Base-by-base conservation (phyloP, 2,113 vertebrate genomes). In the Leptodactylus fuscus region DNA sequence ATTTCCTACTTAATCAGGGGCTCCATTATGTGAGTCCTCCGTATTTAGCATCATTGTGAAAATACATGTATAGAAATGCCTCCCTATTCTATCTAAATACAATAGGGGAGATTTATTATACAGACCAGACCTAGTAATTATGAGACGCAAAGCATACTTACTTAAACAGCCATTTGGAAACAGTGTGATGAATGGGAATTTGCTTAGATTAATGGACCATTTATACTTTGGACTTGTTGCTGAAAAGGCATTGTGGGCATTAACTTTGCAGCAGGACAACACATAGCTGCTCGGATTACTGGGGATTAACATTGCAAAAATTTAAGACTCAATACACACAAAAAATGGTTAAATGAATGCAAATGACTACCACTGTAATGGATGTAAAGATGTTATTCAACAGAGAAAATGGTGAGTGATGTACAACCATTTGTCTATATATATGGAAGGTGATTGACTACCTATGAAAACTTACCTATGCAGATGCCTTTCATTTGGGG, bases 381-480 rank as follows among this genome's bases (percentile, higher is more conserved):
- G 65, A 22, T 16, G n/a, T n/a, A 65, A 1, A 65, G 27, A 34
- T 32, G 60, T 32, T 32, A 16, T 34, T 16, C 18, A 69, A 22
- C 16, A 69, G 20, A 44, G 9, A 44, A 9, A 36, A 16, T 2
- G 3, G 62, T 69, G 5, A 38, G 16, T 36, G 7, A 38, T 18
- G 62, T 34, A 20, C 27, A 67, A 36, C 18, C 8, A 7, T 5
- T 44, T 27, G 34, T 13, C n/a, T 6, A 55, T 15, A 2, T 41
- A 8, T 58, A 41, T 49, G 73, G 24, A 76, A 76, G 24, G 27
- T 32, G 77, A 16, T 32, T 32, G 60, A 65, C 4, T 32, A 65
- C 7, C 16, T 18, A 10, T 48, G n/a, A 8, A 38, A 58, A 71
- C 89, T 29, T 92, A 94, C 91, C 91, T 7, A 53, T 80, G 77